Evolutionary conservation across 2,888 invertebrate genomes (phyloP).

Genomic region (Hesperia comma): DNA sequence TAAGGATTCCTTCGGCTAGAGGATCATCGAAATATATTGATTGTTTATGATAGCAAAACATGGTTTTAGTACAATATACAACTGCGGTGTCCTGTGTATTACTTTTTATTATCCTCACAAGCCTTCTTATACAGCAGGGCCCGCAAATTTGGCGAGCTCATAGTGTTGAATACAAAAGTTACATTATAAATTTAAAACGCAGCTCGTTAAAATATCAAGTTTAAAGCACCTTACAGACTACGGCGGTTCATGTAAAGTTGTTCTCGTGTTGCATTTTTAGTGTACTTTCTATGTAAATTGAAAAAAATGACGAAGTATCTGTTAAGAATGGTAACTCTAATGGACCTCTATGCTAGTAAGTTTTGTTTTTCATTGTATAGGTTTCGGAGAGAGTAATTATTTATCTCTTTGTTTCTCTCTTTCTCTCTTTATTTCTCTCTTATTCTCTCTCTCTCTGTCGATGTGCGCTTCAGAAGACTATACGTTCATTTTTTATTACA

Average conservation of each 20-base stretch:
- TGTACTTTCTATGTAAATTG: neutral
- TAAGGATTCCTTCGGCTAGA: no score
- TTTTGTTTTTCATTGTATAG: no score
- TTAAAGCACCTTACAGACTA: conserved; percentile 32
- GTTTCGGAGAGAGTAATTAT: no score
- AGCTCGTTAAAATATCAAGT: conserved; percentile 76
- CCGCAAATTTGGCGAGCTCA: conserved; percentile 59
- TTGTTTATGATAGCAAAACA: no score
- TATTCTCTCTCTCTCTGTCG: no score
- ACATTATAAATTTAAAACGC: conserved; percentile 78
- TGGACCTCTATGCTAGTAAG: no score
- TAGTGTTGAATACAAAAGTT: conserved; percentile 77
- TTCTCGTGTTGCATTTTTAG: neutral
- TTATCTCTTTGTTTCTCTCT: no score
- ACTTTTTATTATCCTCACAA: conserved; percentile 18
- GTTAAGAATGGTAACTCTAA: no score
- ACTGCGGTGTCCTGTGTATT: conserved; percentile 12
- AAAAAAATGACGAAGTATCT: neutral
- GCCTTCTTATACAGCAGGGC: conserved; percentile 35
- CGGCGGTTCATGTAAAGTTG: neutral
- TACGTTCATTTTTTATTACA: no score
- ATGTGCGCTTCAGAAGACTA: no score
- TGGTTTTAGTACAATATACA: conserved; percentile 1
- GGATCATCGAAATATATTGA: no score
- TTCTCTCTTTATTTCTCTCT: no score